Percentiles rank a stretch among this genome's conserved stretches.
Evolutionary conservation across 2,113 vertebrate species (phyloP).

Genomic region (Pongo abelii): DNA sequence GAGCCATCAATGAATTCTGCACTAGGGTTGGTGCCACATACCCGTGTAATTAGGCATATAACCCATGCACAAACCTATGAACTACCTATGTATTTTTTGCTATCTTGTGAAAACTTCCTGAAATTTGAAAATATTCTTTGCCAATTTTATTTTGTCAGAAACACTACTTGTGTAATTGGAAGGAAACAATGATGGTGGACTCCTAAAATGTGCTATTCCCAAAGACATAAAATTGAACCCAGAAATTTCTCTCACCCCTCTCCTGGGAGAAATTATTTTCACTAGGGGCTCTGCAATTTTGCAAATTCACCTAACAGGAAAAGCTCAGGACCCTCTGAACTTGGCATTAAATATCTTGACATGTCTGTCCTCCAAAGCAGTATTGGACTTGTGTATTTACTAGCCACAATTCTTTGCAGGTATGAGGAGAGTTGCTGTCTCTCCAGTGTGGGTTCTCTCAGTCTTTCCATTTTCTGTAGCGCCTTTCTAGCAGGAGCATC

Average conservation of each 20-base stretch:
- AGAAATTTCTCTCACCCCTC: neutral
- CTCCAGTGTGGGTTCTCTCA: accelerated
- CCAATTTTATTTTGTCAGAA: neutral
- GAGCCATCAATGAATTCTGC: neutral
- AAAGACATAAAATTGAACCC: neutral
- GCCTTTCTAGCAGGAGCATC: neutral
- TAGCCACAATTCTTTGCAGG: accelerated
- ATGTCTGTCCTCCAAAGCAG: neutral
- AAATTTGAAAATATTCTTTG: neutral
- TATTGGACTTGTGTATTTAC: accelerated
- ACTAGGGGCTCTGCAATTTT: neutral
- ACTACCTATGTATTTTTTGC: neutral
- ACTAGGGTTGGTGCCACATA: accelerated
- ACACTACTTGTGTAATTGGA: neutral
- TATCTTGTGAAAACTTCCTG: neutral
- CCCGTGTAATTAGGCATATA: neutral
- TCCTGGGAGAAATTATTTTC: neutral
- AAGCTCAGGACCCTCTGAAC: neutral
- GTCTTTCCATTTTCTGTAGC: neutral
- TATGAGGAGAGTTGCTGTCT: neutral
- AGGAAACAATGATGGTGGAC: neutral
- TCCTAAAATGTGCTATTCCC: neutral
- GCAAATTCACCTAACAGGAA: neutral
- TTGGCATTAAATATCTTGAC: neutral
- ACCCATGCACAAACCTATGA: neutral